Evolutionary conservation across 2,888 invertebrate species (phyloP), one percentile per base, ranked within the genome.

Genomic region (Monoplex corrugatus): DNA sequence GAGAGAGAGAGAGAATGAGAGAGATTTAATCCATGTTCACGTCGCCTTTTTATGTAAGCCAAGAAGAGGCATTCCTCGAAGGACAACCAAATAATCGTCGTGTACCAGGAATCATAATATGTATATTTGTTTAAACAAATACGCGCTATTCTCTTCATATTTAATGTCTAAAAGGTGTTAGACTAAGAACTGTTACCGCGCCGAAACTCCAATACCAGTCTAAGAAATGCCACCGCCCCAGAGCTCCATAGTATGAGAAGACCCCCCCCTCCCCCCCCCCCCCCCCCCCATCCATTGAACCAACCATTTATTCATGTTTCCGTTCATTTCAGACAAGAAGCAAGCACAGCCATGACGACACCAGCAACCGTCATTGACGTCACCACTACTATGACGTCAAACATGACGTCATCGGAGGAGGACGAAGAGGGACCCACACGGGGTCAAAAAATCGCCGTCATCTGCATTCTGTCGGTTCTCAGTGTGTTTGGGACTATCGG

Each of bases 401-500:
- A 43, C 8, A 63, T 16, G 6, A 38, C 72, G 13, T n/a, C 87
- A 16, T 32, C 50, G 5, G 82, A 28, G 32, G 43, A 5, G 32
- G 44, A 0, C 23, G 5, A 23, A 5, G 44, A n/a, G 23, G 89
- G 63, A 0, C 45, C 85, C 35, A 82, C 84, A 5, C 32, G 63
- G 44, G 86, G 45, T 38, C 78, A 91, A 72, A 87, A 87, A n/a
- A 86, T 89, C 13, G 86, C 89, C 19, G 90, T 95, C 10, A 92
- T 94, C 87, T 93, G 90, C 10, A 91, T 95, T 86, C 91, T 95
- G 63, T 91, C 93, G 8, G 91, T 95, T 83, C 93, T 95, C 86
- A 92, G 93, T 87, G 90, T 95, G 13, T 91, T 94, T 35, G 95
- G 95, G 44, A 94, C 94, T 6, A 92, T 94, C 13, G 95, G 95